Percentiles rank a stretch among this genome's conserved stretches.
phyloP scores from a whole-genome alignment of 1,140 invertebrate genomes.

The Adelges cooleyi region DNA sequence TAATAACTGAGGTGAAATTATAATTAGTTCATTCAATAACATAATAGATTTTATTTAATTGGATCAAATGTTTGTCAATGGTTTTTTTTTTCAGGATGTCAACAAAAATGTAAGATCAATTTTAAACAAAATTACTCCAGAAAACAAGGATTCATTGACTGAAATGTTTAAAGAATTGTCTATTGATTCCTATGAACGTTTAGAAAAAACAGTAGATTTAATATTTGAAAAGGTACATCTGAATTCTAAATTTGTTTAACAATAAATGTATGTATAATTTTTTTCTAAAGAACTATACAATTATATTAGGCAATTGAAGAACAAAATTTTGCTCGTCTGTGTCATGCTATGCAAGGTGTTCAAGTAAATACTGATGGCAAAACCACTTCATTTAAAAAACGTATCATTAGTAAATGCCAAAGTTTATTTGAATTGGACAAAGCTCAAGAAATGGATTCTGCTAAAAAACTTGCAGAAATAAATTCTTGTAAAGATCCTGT shows the following conservation, averaged over 20 bases:
- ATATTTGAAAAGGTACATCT: constrained; percentile 75
- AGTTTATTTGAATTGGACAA: constrained; percentile 73
- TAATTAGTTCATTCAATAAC: not conserved
- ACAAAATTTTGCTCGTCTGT: constrained; percentile 79
- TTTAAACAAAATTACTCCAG: constrained; percentile 87
- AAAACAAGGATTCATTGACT: constrained; percentile 75
- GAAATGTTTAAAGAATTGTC: constrained; percentile 61
- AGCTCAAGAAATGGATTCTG: constrained; percentile 49
- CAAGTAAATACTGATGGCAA: constrained; percentile 42
- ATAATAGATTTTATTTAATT: no score
- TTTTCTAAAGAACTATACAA: constrained; percentile 18
- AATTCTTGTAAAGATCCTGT: constrained; percentile 52
- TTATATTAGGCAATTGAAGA: constrained; percentile 68
- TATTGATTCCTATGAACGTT: constrained; percentile 66
- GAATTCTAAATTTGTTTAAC: no score
- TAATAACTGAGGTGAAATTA: constrained; percentile 49
- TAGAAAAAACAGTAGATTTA: constrained; percentile 75
- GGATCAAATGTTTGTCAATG: no score
- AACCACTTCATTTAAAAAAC: constrained; percentile 52
- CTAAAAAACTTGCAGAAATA: constrained; percentile 50
- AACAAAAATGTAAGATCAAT: constrained; percentile 76
- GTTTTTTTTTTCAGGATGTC: constrained; percentile 51
- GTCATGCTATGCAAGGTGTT: constrained; percentile 50
- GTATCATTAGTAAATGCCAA: constrained; percentile 75
- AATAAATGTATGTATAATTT: no score